Conservation (phyloP, 2,113 vertebrate species). For the Rhegmatorhina hoffmannsi region DNA sequence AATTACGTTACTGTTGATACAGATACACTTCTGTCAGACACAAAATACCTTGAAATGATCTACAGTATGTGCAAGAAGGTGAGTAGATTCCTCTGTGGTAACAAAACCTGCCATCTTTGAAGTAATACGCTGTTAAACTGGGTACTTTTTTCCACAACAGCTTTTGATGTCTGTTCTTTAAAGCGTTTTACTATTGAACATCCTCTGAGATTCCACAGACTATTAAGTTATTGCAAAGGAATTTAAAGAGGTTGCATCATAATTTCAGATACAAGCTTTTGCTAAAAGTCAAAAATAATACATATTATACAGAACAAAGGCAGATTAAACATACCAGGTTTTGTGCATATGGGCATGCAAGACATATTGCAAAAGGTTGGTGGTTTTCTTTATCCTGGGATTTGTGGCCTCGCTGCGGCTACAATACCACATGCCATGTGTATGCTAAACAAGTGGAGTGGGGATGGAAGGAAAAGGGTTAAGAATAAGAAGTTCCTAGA, state of each 20-base stretch:
- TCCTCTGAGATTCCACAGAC: background rate
- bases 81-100: conserved; percentile 21
- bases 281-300: background rate
- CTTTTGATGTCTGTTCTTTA: background rate
- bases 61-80: conserved; percentile 99
- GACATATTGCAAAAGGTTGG: background rate
- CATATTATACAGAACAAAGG: background rate
- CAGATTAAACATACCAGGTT: background rate
- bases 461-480: background rate
- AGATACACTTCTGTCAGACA: conserved; percentile 94
- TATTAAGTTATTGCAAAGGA: background rate
- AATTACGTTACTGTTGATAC: conserved; percentile 99
- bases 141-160: background rate
- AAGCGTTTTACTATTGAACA: background rate
- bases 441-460: background rate
- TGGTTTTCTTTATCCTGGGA: background rate
- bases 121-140: background rate
- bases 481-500: background rate
- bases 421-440: background rate
- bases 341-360: background rate
- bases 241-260: background rate
- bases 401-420: background rate
- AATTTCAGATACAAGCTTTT: background rate
- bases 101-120: background rate
- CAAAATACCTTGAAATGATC: conserved; percentile 98